Evolutionary conservation across 2,113 vertebrate species (phyloP), one percentile per base, ranked within the genome.

Genomic region (Microcebus griseorufus): DNA sequence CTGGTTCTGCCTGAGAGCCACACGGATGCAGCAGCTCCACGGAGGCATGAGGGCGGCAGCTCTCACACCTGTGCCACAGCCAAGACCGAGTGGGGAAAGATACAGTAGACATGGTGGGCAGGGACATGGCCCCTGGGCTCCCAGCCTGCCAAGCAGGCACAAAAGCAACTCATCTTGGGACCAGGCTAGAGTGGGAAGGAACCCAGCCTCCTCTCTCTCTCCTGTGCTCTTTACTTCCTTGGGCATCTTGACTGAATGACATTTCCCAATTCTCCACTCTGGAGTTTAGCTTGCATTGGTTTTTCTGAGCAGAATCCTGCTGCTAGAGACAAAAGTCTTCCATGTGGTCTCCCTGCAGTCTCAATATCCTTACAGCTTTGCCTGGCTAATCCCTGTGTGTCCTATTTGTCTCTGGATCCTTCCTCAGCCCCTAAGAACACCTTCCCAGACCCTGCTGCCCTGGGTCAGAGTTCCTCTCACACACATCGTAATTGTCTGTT

Each of bases 1-100:
- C 92, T 67, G 67, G 60, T 92, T 90, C 45, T 95, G 67, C n/a
- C n/a, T n/a, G n/a, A 48, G 83, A 90, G 87, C 95, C 78, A 85
- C 87, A 80, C 6, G 51, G 82, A 86, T 51, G 37, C 17, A 25
- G 92, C 62, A 27, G 70, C 69, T 81, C 88, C 11, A 6, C 1
- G 0, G 78, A 95, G 27, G 10, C 1, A 0, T 5, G 60, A 93
- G 10, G 86, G 60, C 4, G 60, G n/a, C 27, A 29, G 12, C 67
- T 51, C 75, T 95, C 62, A 22, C 0, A 0, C 32, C 9, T 5
- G 73, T 32, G 83, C 29, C 0, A 0, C 13, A 42, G 81, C 82
- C 83, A 60, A 2, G 84, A 18, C 60, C 9, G 27, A 51, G 25
- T 81, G 88, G 42, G 53, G 53, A 83, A 75, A 65, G 10, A 29